These are phyloP conservation scores for Manduca sexta DNA, from an alignment of 1,140 invertebrate genomes.

Conservation along the genomic window DNA sequence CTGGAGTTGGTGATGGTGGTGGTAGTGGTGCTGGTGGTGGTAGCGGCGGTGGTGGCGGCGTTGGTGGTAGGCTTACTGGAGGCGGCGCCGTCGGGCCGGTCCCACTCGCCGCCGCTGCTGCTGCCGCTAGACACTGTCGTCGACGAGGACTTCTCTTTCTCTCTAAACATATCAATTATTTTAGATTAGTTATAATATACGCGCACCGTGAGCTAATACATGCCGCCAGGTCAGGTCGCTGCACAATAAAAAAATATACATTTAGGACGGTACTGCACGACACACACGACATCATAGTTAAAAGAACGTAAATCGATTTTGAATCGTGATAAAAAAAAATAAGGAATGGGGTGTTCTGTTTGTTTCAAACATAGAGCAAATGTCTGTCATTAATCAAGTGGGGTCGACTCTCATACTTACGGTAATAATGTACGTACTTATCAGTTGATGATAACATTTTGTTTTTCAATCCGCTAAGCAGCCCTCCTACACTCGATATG, in stretches of 20 bases:
- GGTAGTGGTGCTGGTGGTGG: conserved; percentile 11
- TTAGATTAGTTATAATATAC: no score
- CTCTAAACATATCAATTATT: conserved; percentile 16
- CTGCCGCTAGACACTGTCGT: conserved; percentile 37
- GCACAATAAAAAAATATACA: no score
- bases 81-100: conserved; percentile 46
- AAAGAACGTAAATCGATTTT: no score
- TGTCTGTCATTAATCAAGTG: no score
- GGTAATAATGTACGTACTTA: conserved; percentile 40
- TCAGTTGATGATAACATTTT: conserved; percentile 70
- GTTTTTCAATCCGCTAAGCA: conserved; percentile 76
- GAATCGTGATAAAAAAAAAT: no score
- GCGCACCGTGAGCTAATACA: no score
- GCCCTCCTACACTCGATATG: conserved; percentile 64
- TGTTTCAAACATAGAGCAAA: no score
- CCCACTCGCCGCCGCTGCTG: conserved; percentile 49
- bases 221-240: no score
- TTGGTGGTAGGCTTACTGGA: conserved; percentile 34
- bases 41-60: conserved; percentile 7
- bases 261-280: no score
- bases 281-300: no score
- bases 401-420: no score
- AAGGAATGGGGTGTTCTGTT: no score
- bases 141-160: conserved; percentile 46
- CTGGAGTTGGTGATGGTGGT: conserved; percentile 34